Percentiles rank a stretch among this genome's conserved stretches.
Evolutionary conservation across 2,113 vertebrate species (phyloP).

Genomic region (Sturnira hondurensis): DNA sequence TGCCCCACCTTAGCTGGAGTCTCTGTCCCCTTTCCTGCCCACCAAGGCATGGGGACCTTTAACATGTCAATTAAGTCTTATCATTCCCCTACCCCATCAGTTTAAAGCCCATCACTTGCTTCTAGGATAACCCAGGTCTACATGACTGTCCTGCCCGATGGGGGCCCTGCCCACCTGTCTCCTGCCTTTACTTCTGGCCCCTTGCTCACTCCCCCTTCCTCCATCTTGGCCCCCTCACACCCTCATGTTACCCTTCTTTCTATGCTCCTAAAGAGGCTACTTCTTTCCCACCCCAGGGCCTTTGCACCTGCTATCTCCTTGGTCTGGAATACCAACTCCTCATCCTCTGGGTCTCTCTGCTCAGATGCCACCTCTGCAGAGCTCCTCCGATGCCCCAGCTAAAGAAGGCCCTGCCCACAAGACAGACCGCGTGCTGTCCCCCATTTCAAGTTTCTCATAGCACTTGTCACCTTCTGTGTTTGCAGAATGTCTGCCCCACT

Average conservation of each 20-base stretch:
- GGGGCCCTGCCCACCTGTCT: background rate
- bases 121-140: background rate
- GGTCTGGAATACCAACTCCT: background rate
- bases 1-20: background rate
- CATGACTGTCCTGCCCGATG: background rate
- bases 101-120: background rate
- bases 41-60: background rate
- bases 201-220: background rate
- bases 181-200: background rate
- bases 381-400: background rate
- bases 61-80: background rate
- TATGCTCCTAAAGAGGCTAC: background rate
- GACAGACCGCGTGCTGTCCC: background rate
- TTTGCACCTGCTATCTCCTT: background rate
- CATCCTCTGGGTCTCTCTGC: background rate
- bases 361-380: background rate
- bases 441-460: background rate
- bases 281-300: background rate
- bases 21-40: background rate
- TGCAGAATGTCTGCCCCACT: background rate
- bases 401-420: background rate
- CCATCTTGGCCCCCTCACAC: background rate
- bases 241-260: background rate
- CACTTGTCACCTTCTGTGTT: background rate
- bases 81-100: background rate